Base-by-base conservation (phyloP, 2,888 invertebrate species). In the Drosophila macrospina region DNA sequence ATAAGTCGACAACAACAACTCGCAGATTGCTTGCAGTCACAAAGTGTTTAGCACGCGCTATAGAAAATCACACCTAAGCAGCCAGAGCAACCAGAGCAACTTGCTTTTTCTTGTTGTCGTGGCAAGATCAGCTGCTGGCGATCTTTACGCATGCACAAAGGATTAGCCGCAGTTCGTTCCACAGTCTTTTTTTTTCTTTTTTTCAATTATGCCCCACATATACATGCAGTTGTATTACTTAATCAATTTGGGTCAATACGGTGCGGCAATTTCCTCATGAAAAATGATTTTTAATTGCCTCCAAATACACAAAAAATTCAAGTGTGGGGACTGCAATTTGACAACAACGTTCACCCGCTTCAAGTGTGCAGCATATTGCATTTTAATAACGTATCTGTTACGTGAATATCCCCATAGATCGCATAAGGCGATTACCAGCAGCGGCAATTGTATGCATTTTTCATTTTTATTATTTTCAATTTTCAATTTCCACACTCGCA, bases 261-360 rank as follows among this genome's bases (percentile, higher is more conserved):
- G 28, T 8, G 13, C 67, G 16, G 67, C 63, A 45, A 76, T 83
- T 87, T 83, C 82, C 88, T 81, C 64, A 72, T 80, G 75, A 77
- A 84, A 82, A 84, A 88, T 80, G 80, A 57, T 75, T 84, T 84
- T 84, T 84, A 84, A 86, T 88, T 84, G 88, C 78, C 45, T 45
- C 48, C 5, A 8, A 8, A 16, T 16, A 39, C 5, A 36, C 39
- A 48, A 64, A 67, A 61, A 28, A n/a, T 20, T 20, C 1, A 20
- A 20, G 20, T 47, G 32, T 37, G 16, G 47, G 10, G 34, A 44
- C 32, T 74, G 66, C 67, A 54, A 65, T 48, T 57, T 69, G 80
- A 81, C 81, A 85, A 80, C 68, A 84, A 77, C 76, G 65, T 59
- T 75, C 57, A 55, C 52, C 41, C 36, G 60, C 51, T 57, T 5